Evolutionary conservation across 2,888 invertebrate species (phyloP).

Genomic region (Xylota segnis): DNA sequence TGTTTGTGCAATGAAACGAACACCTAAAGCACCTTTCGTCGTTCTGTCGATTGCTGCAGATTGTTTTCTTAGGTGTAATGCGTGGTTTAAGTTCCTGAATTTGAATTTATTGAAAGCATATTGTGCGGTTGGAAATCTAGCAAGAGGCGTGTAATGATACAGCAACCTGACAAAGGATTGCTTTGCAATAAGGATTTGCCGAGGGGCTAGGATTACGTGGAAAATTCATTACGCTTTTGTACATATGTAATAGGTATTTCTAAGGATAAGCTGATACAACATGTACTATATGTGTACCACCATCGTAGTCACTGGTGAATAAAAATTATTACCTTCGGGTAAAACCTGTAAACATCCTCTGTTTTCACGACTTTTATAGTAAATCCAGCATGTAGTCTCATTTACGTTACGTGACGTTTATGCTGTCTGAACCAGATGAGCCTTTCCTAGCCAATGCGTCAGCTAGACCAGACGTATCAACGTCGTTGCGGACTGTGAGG

Average conservation of each 20-base stretch:
- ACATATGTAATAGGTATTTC: not conserved
- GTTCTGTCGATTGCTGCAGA: constrained; percentile 34
- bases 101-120: constrained; percentile 47
- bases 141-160: not conserved
- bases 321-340: too few species aligned
- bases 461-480: too few species aligned
- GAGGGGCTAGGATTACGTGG: not conserved
- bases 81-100: constrained; percentile 35
- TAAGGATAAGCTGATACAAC: not conserved
- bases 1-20: not conserved
- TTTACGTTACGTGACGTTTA: too few species aligned
- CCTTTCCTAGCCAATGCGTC: too few species aligned
- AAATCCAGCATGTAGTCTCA: too few species aligned
- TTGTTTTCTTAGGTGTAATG: constrained; percentile 16
- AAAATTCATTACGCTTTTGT: not conserved
- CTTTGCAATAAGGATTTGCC: not conserved
- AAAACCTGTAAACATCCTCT: too few species aligned
- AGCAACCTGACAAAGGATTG: not conserved
- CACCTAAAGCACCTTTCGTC: constrained; percentile 33
- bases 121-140: constrained; percentile 38
- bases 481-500: too few species aligned
- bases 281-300: not conserved
- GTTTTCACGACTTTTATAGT: too few species aligned
- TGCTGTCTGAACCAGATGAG: too few species aligned
- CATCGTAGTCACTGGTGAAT: too few species aligned